A percentile compares a stretch with the other conserved stretches of the same genome.
Conservation (phyloP, 2,888 invertebrate genomes). For the Drosophila lutescens region DNA sequence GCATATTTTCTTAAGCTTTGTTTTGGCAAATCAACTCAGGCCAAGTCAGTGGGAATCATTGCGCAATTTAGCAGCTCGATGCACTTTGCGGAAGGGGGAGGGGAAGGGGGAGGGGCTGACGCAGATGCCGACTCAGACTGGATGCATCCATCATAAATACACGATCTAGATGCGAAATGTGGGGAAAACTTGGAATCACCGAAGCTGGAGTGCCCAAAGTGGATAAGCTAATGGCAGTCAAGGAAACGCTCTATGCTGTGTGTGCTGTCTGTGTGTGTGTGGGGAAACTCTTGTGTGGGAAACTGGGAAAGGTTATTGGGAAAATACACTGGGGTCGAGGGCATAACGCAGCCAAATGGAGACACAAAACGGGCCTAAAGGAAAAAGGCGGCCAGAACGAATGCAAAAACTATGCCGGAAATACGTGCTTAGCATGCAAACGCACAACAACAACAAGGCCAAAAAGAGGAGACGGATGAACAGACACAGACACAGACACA, state of each 20-base stretch:
- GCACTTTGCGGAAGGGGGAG: constrained; percentile 3
- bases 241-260: no score
- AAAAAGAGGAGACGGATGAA: constrained; percentile 28
- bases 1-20: background rate
- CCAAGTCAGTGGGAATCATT: constrained; percentile 33
- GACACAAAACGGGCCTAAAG: constrained; percentile 30
- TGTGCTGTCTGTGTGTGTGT: background rate
- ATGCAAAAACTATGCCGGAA: constrained; percentile 77
- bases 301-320: background rate
- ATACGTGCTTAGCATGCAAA: constrained; percentile 68
- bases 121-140: background rate
- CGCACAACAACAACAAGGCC: constrained; percentile 29
- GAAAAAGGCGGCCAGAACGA: constrained; percentile 30
- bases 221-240: constrained; percentile 35
- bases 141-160: constrained; percentile 31
- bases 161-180: constrained; percentile 32
- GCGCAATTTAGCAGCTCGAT: constrained; percentile 47
- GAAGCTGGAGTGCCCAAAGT: constrained; percentile 20
- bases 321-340: constrained; percentile 13
- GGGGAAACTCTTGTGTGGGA: background rate
- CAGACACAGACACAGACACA: constrained; percentile 20
- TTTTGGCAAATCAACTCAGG: constrained; percentile 34
- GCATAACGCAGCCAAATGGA: constrained; percentile 18
- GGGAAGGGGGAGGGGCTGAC: no score
- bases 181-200: constrained; percentile 24